Percentiles rank a stretch among this genome's conserved stretches.
These are phyloP conservation scores for Molorchus minor DNA, from an alignment of 2,888 invertebrate species.

Conservation along the genomic window DNA sequence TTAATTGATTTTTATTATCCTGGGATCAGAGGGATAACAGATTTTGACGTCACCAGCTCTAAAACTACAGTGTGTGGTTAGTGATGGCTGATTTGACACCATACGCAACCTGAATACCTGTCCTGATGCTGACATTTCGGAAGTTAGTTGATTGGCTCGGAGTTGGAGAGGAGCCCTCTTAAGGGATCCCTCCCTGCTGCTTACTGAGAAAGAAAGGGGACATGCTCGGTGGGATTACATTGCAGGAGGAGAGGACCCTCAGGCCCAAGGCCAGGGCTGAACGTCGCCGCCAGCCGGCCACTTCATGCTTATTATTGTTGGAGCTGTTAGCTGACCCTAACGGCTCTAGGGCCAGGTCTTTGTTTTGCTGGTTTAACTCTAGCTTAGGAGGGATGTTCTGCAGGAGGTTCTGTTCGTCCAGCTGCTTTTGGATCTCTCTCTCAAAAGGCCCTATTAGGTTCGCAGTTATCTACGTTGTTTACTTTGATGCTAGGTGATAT, in stretches of 20 bases:
- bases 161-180: conserved; percentile 61
- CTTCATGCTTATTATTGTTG: conserved; percentile 74
- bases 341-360: conserved; percentile 68
- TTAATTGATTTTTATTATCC: no score
- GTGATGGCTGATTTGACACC: conserved; percentile 10
- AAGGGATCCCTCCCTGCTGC: conserved; percentile 64
- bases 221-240: conserved; percentile 60
- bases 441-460: conserved; percentile 74
- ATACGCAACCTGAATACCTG: conserved; percentile 55
- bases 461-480: conserved; percentile 65
- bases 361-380: conserved; percentile 70
- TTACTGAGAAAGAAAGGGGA: conserved; percentile 61
- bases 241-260: conserved; percentile 60
- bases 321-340: conserved; percentile 60
- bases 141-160: conserved; percentile 59
- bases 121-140: conserved; percentile 62
- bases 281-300: no score
- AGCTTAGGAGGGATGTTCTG: conserved; percentile 70
- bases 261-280: conserved; percentile 70
- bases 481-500: conserved; percentile 64
- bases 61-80: conserved; percentile 22
- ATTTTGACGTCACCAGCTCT: no score
- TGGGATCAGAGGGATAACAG: no score
- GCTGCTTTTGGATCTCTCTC: conserved; percentile 80
- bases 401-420: conserved; percentile 75